Conservation (phyloP, 1,140 invertebrate species). For the Drosophila sp. region DNA sequence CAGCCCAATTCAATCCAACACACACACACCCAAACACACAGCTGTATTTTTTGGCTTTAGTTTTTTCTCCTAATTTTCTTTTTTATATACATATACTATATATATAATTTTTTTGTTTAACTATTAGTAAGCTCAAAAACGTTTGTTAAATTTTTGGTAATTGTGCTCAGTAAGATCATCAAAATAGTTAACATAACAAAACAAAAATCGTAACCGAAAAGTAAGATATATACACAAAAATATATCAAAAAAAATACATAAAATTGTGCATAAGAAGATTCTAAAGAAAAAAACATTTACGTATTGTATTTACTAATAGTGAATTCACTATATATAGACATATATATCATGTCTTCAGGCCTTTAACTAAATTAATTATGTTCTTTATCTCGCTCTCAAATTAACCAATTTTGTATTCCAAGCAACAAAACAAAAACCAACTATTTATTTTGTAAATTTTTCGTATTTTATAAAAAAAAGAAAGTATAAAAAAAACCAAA, state of each 20-base stretch:
- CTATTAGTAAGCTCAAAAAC: conserved; percentile 26
- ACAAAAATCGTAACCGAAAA: neutral
- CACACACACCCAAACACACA: conserved; percentile 3
- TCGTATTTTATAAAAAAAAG: conserved; percentile 11
- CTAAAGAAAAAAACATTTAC: conserved; percentile 11
- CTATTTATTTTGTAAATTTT: conserved; percentile 23
- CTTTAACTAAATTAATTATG: conserved; percentile 13
- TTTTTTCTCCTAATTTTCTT: neutral
- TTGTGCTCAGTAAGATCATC: conserved; percentile 26
- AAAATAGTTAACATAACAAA: conserved; percentile 15
- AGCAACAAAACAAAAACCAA: neutral
- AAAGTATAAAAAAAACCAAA: neutral
- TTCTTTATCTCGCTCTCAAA: conserved; percentile 6
- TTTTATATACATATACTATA: neutral
- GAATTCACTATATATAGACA: conserved; percentile 3
- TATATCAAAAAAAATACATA: neutral
- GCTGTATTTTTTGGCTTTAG: conserved; percentile 17
- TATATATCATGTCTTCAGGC: conserved; percentile 1
- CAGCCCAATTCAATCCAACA: conserved; percentile 1
- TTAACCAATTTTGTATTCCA: conserved; percentile 14
- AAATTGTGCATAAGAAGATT: conserved; percentile 3
- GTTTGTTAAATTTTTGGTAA: conserved; percentile 30
- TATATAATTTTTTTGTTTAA: conserved; percentile 8
- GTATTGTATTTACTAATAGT: conserved; percentile 22
- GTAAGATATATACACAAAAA: conserved; percentile 1